Evolutionary conservation across 2,113 vertebrate species (phyloP).

Genomic region (Cyanoderma ruficeps): DNA sequence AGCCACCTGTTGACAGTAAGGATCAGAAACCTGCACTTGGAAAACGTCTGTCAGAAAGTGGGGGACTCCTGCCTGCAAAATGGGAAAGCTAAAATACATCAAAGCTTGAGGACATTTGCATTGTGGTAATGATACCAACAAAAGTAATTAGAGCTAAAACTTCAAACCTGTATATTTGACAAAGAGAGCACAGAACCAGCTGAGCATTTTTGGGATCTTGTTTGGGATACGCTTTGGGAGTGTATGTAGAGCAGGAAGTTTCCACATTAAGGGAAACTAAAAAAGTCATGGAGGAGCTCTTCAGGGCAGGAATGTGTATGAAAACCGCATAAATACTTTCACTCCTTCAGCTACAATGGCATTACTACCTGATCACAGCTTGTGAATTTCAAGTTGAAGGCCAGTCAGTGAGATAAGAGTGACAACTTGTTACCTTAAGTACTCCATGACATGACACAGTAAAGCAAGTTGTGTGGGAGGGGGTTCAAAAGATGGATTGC

Average conservation of each 20-base stretch:
- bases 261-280: background rate
- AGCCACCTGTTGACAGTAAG: background rate
- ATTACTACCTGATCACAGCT: background rate
- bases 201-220: background rate
- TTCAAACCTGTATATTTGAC: background rate
- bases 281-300: background rate
- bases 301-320: background rate
- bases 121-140: background rate
- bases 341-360: background rate
- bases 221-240: too few relatives aligned
- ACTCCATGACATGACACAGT: background rate
- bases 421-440: background rate
- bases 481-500: background rate
- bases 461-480: background rate
- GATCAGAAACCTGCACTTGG: background rate
- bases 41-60: background rate
- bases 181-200: background rate
- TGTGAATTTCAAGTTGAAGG: background rate
- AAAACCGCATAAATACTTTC: background rate
- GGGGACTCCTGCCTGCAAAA: background rate
- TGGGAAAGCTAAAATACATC: background rate
- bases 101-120: background rate
- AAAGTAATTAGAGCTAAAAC: background rate
- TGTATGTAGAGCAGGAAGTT: background rate
- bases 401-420: background rate